Base-by-base conservation (phyloP, 2,797 vertebrate species). In the Pangasius krempfi region DNA sequence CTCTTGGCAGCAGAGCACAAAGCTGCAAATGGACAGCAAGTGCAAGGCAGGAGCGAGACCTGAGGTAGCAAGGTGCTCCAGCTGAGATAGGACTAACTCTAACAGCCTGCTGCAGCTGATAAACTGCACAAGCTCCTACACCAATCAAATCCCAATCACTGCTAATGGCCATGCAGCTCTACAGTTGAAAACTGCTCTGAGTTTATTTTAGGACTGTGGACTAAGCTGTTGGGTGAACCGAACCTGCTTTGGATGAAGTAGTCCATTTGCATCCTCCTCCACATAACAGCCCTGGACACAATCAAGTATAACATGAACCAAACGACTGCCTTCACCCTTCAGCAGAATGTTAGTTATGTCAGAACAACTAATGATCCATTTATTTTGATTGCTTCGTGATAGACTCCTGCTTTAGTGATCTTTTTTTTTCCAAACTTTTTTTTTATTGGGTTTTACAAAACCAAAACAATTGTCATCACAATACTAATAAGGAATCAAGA, bases 1-100 rank as follows among this genome's bases (percentile, higher is more conserved):
- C 76, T 66, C 76, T 33, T 86, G 82, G 86, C 85, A 89, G 87
- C 14, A 44, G 70, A 89, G 84, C 56, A 83, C 83, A 89, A 89
- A 89, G 87, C 84, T 88, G 86, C 68, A 90, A 92, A 90, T 89
- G 90, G 85, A 86, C 91, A 89, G 87, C 1, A 54, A 85, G 84
- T 68, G n/a, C 83, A 81, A 88, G 80, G 87, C 62, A 88, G 87
- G 18, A 56, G 52, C 40, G 33, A 75, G 72, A 87, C 60, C 87
- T 87, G 60, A 62, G 78, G 56, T 80, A 87, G 75, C 64, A 62
- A 89, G 84, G 84, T 85, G 88, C 87, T 79, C 89, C 81, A 70
- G 85, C 84, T 87, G 82, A 89, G 82, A 78, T 89, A 83, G 81
- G 82, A 89, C 86, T 82, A 78, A 83, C 88, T 80, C 86, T 58